phyloP scores from a whole-genome alignment of 1,140 invertebrate genomes.

The Onthophagus taurus region DNA sequence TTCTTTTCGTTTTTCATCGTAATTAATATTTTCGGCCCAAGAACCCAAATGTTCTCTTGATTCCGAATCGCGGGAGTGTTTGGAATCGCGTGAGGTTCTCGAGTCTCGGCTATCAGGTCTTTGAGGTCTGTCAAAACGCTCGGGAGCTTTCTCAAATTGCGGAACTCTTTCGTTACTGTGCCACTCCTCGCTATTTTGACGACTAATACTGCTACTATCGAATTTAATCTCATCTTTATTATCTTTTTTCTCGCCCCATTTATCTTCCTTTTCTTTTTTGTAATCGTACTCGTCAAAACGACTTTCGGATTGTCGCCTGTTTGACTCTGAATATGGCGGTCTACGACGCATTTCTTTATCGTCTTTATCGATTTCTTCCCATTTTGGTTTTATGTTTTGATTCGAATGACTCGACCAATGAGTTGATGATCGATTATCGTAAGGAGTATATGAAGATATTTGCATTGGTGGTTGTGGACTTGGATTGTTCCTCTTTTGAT shows the following conservation, averaged over 20 bases:
- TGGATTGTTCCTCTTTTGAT: constrained; percentile 36
- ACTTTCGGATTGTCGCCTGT: constrained; percentile 16
- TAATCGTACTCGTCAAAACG: constrained; percentile 21
- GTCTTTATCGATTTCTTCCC: constrained; percentile 3
- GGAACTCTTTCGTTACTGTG: constrained; percentile 21
- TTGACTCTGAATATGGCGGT: neutral
- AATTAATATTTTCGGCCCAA: constrained; percentile 41
- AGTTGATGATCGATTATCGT: constrained; percentile 39
- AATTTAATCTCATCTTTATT: constrained; percentile 10
- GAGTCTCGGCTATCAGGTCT: constrained; percentile 50
- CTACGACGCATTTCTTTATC: constrained; percentile 7
- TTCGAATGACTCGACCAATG: too few relatives aligned
- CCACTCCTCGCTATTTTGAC: constrained; percentile 16
- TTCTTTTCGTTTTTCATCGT: constrained; percentile 40
- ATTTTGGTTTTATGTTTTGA: too few relatives aligned
- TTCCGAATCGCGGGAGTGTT: constrained; percentile 37
- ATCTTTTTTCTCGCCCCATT: constrained; percentile 15
- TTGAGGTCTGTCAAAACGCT: constrained; percentile 44
- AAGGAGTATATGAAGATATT: constrained; percentile 40
- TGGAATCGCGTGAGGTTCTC: constrained; percentile 45
- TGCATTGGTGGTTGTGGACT: constrained; percentile 32
- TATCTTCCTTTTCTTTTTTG: constrained; percentile 18
- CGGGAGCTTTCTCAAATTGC: constrained; percentile 30
- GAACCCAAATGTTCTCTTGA: constrained; percentile 32
- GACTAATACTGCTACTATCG: constrained; percentile 13